Evolutionary conservation across 2,888 invertebrate species (phyloP).

Genomic region (Pardosa pseudoannulata): DNA sequence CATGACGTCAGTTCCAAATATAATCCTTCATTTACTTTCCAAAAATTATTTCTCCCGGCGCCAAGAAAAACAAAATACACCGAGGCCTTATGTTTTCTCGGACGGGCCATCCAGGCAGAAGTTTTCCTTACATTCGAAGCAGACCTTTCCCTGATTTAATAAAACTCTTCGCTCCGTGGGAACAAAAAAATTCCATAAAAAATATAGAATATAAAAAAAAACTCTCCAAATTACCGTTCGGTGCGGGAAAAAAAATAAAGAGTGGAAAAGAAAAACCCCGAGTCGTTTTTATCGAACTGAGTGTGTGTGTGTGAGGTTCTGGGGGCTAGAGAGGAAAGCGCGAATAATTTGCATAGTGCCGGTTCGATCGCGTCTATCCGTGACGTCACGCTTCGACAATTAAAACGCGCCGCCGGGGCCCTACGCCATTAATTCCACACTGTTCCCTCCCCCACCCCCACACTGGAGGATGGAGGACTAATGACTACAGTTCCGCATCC

Average conservation of each 20-base stretch:
- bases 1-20: too few relatives aligned
- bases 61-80: constrained; percentile 1
- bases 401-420: constrained; percentile 69
- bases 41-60: not conserved
- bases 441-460: constrained; percentile 26
- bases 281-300: constrained; percentile 70
- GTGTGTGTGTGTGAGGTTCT: constrained; percentile 8
- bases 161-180: constrained; percentile 55
- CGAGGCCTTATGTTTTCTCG: constrained; percentile 58
- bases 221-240: constrained; percentile 67
- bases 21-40: too few relatives aligned
- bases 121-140: constrained; percentile 32
- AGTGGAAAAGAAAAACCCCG: constrained; percentile 31
- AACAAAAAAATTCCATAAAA: constrained; percentile 27
- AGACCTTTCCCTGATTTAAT: constrained; percentile 68
- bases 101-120: constrained; percentile 62
- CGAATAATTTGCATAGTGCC: constrained; percentile 69
- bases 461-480: constrained; percentile 57
- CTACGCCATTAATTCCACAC: constrained; percentile 65
- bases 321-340: constrained; percentile 48
- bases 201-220: constrained; percentile 44
- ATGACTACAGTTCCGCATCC: constrained; percentile 63
- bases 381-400: constrained; percentile 69
- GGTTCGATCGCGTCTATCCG: constrained; percentile 56
- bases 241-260: constrained; percentile 32